These are phyloP conservation scores for Eupsittula cactorum DNA, from an alignment of 2,113 vertebrate species.

Conservation along the genomic window DNA sequence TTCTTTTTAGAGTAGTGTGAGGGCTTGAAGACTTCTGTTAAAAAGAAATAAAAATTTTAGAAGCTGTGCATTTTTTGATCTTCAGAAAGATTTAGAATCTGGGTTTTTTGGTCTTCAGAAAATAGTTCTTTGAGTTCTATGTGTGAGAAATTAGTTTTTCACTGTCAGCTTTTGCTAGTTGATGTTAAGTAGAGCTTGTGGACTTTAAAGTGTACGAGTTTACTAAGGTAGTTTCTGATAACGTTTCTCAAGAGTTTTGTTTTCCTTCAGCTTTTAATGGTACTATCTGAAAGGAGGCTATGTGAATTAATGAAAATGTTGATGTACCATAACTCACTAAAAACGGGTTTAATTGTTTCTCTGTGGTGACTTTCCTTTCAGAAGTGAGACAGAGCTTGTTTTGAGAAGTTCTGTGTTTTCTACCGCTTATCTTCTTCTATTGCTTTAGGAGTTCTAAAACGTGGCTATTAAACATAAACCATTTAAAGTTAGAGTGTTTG, in stretches of 20 bases:
- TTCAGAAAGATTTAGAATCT: not conserved
- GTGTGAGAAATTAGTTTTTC: not conserved
- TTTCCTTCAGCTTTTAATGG: not conserved
- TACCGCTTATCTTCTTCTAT: not conserved
- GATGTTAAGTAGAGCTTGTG: not conserved
- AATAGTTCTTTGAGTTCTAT: not conserved
- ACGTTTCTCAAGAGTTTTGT: not conserved
- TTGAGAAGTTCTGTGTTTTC: not conserved
- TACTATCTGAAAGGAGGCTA: not conserved
- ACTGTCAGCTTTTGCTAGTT: not conserved
- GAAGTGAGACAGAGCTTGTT: not conserved
- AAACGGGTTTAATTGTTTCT: not conserved
- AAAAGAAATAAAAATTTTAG: not conserved
- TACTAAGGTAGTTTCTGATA: not conserved
- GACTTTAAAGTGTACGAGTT: not conserved
- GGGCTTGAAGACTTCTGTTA: not conserved
- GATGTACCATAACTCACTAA: not conserved
- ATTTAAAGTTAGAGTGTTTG: not conserved
- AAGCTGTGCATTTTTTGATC: not conserved
- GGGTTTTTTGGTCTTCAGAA: not conserved
- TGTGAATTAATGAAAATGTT: not conserved
- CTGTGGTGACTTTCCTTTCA: not conserved
- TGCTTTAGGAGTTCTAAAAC: not conserved
- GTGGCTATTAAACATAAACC: not conserved
- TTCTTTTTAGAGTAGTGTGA: not conserved